Percentiles rank a stretch among this genome's conserved stretches.
Conservation (phyloP, 2,113 vertebrate genomes). For the Eulacestoma nigropectus region DNA sequence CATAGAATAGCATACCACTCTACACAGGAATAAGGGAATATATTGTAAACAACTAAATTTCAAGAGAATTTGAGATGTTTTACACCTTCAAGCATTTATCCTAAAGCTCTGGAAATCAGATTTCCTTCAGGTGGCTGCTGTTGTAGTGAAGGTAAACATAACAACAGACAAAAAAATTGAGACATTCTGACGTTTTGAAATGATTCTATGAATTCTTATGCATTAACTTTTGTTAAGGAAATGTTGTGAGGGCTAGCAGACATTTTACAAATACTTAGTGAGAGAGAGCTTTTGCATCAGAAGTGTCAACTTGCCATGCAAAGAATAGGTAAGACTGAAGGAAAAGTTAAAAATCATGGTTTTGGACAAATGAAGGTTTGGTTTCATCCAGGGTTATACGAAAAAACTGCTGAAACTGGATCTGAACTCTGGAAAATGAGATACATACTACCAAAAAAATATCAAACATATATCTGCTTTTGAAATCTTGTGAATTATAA, state of each 20-base stretch:
- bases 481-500: neutral
- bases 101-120: neutral
- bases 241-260: neutral
- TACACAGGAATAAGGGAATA: neutral
- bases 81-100: neutral
- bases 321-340: neutral
- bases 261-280: neutral
- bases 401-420: neutral
- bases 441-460: neutral
- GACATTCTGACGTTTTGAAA: neutral
- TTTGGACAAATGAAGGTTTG: neutral
- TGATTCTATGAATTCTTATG: neutral
- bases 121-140: neutral
- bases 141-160: neutral
- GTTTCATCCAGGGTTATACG: neutral
- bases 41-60: neutral
- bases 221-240: neutral
- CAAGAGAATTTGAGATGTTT: neutral
- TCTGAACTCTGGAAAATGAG: neutral
- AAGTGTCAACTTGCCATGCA: fast-evolving
- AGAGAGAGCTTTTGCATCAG: neutral
- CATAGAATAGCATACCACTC: neutral
- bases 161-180: neutral
- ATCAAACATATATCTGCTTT: neutral
- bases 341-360: neutral